Conservation (phyloP, 2,888 invertebrate species). For the Caenorhabditis panamensis region DNA sequence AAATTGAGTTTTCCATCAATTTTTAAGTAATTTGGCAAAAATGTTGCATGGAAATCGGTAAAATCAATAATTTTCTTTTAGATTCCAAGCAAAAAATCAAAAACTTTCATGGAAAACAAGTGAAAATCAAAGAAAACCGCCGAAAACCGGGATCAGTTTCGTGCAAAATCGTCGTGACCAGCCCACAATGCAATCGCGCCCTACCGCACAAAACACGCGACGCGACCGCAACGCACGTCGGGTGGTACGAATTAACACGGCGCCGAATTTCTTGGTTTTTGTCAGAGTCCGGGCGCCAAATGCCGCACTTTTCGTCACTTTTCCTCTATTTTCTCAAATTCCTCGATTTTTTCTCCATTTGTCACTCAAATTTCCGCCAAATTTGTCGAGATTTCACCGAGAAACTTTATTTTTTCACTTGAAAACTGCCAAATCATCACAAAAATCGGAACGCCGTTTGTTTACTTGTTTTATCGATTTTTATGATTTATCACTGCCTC, state of each 20-base stretch:
- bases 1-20: background rate
- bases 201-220: conserved; percentile 40
- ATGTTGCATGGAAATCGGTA: too few relatives aligned
- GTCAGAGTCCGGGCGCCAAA: background rate
- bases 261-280: conserved; percentile 34
- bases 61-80: too few relatives aligned
- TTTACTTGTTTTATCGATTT: conserved; percentile 12
- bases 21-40: background rate
- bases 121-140: background rate
- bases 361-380: conserved; percentile 1
- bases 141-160: background rate
- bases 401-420: conserved; percentile 12
- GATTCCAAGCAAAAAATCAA: background rate
- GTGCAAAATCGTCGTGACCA: conserved; percentile 24
- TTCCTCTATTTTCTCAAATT: conserved; percentile 37
- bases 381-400: conserved; percentile 12
- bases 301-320: conserved; percentile 4
- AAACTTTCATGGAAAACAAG: background rate
- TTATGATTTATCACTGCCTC: background rate
- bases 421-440: conserved; percentile 4
- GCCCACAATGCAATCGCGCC: conserved; percentile 22
- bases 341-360: conserved; percentile 36
- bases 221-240: conserved; percentile 45
- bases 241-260: conserved; percentile 50
- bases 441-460: background rate